Evolutionary conservation across 2,888 invertebrate species (phyloP).

Genomic region (Yponomeuta cagnagella): DNA sequence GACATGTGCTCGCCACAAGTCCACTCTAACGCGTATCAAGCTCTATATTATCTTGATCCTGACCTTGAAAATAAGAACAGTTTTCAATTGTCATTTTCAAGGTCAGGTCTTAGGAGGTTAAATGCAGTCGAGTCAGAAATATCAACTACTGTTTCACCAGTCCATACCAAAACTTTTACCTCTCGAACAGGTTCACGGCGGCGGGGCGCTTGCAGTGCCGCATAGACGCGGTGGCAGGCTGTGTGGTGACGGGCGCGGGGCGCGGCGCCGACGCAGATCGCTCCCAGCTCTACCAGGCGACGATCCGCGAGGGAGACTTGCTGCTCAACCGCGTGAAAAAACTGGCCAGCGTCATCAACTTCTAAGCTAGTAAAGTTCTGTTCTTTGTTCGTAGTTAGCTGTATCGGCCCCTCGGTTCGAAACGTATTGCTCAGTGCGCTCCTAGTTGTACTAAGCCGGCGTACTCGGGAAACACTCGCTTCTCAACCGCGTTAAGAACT

Average conservation of each 20-base stretch:
- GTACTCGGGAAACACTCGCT: not conserved
- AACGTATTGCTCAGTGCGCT: no score
- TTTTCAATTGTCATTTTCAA: no score
- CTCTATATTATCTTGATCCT: no score
- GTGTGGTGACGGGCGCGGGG: constrained; percentile 90
- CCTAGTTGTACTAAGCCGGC: not conserved
- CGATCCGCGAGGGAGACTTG: constrained; percentile 98
- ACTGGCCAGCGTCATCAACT: constrained; percentile 98
- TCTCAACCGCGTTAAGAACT: no score
- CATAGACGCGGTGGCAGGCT: constrained; percentile 96
- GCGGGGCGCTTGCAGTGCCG: constrained; percentile 98
- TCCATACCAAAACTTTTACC: not conserved
- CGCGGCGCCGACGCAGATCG: constrained; percentile 72
- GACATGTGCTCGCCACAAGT: no score
- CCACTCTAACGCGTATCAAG: no score
- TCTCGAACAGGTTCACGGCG: constrained; percentile 86
- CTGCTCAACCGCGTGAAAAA: constrained; percentile 98
- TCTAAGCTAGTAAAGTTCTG: constrained; percentile 70
- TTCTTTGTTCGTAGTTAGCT: constrained; percentile 18
- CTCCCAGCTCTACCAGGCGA: constrained; percentile 91
- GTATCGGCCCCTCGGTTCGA: not conserved
- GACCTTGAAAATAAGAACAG: no score
- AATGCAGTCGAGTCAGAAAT: no score
- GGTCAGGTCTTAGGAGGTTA: no score
- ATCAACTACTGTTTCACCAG: not conserved